Evolutionary conservation across 2,797 vertebrate genomes (phyloP).

Genomic region (Hybognathus amarus): DNA sequence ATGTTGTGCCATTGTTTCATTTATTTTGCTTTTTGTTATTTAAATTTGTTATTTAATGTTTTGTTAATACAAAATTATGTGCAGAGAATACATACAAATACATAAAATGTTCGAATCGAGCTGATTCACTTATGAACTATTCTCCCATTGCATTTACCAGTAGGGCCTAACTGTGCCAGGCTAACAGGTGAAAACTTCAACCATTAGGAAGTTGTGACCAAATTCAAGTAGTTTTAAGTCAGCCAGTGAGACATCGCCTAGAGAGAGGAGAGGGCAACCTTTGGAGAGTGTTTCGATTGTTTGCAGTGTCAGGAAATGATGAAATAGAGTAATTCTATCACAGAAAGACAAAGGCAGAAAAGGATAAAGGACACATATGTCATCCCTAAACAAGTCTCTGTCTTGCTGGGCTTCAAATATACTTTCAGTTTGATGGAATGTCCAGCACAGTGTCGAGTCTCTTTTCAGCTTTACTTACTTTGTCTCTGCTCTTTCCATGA

Average conservation of each 20-base stretch:
- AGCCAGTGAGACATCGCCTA: neutral
- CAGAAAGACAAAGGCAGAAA: conserved; percentile 28
- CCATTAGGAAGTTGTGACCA: neutral
- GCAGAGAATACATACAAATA: neutral
- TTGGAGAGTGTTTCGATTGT: conserved; percentile 7
- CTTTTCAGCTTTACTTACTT: conserved; percentile 22
- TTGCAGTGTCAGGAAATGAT: conserved; percentile 27
- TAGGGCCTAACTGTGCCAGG: neutral
- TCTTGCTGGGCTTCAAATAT: conserved; percentile 32
- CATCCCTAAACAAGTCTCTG: conserved; percentile 36
- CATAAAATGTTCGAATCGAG: neutral
- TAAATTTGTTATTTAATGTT: too few species aligned
- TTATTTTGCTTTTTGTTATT: neutral
- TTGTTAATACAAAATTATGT: neutral
- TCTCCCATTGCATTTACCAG: neutral
- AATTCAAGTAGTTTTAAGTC: neutral
- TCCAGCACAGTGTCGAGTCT: conserved; percentile 28
- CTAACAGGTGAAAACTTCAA: neutral
- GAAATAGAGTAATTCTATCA: conserved; percentile 39
- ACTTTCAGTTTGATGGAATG: conserved; percentile 43
- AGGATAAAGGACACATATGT: conserved; percentile 36
- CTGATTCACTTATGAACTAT: neutral
- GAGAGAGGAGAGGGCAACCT: neutral
- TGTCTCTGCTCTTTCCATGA: conserved; percentile 27
- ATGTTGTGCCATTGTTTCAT: neutral